Conservation (phyloP, 2,113 vertebrate genomes). For the Ivindomyrus marchei region DNA sequence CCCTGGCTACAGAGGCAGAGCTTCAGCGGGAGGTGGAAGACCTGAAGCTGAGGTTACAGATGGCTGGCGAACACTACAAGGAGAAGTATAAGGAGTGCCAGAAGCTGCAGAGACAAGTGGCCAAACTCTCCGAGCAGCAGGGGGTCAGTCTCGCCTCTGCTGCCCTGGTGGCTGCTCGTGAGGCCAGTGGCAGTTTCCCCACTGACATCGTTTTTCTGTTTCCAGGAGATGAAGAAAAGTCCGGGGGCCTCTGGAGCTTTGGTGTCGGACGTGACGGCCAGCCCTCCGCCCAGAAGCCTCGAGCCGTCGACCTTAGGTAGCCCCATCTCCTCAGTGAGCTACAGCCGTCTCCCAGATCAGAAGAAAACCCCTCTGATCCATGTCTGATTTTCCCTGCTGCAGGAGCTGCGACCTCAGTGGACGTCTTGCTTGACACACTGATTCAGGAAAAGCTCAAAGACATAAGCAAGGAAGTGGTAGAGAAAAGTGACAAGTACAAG, state of each 20-base stretch:
- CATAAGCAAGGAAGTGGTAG: slow-evolving; percentile 80
- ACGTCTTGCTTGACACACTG: slow-evolving; percentile 71
- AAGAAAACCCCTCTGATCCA: not conserved
- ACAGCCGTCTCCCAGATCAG: not conserved
- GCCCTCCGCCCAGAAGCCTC: slow-evolving; percentile 54
- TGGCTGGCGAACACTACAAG: slow-evolving; percentile 98
- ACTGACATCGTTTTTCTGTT: not conserved
- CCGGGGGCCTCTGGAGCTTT: slow-evolving; percentile 16
- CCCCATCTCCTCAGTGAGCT: not conserved
- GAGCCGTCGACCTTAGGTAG: slow-evolving; percentile 63
- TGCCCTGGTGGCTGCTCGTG: not conserved
- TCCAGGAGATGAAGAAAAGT: slow-evolving; percentile 53
- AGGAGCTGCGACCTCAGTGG: slow-evolving; percentile 70
- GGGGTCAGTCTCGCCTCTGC: slow-evolving; percentile 62
- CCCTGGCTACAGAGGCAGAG: slow-evolving; percentile 67
- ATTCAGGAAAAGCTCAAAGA: slow-evolving; percentile 81
- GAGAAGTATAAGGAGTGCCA: slow-evolving; percentile 98
- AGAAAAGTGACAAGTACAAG: slow-evolving; percentile 86
- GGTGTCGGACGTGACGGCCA: slow-evolving; percentile 43
- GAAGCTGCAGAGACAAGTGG: slow-evolving; percentile 88
- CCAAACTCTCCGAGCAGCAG: slow-evolving; percentile 78
- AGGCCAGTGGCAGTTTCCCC: not conserved
- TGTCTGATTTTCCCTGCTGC: slow-evolving; percentile 13
- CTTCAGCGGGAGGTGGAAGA: slow-evolving; percentile 94
- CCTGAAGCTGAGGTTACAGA: slow-evolving; percentile 90